phyloP scores from a whole-genome alignment of 1,140 invertebrate genomes.

The Drosophila miranda region DNA sequence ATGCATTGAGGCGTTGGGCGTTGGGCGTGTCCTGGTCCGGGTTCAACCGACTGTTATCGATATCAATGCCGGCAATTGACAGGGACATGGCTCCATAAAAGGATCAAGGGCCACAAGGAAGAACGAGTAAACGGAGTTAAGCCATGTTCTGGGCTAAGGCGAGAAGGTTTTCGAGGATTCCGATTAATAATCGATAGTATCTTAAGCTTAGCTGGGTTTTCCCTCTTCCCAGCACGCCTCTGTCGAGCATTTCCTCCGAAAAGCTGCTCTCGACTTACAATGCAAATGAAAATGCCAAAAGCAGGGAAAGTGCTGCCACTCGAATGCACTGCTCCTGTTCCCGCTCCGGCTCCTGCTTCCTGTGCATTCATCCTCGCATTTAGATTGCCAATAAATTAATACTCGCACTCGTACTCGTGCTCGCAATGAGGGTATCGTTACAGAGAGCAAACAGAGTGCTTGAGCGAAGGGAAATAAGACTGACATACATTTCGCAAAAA shows the following conservation, averaged over 20 bases:
- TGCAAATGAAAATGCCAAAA: conserved; percentile 45
- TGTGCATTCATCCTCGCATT: conserved; percentile 40
- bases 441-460: too few relatives aligned
- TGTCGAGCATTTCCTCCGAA: background rate
- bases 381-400: conserved; percentile 61
- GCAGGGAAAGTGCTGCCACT: background rate
- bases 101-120: conserved; percentile 11
- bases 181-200: too few relatives aligned
- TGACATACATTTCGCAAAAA: conserved; percentile 42
- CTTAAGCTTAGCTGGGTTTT: too few relatives aligned
- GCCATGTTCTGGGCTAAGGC: background rate
- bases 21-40: conserved; percentile 5
- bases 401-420: conserved; percentile 9
- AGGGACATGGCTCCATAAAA: conserved; percentile 23
- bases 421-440: too few relatives aligned
- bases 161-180: too few relatives aligned
- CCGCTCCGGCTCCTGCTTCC: conserved; percentile 15
- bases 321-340: background rate
- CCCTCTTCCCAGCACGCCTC: background rate
- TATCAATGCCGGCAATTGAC: conserved; percentile 39
- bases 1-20: conserved; percentile 12
- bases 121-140: too few relatives aligned
- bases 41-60: conserved; percentile 44
- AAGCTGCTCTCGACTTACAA: conserved; percentile 29
- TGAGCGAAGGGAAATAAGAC: conserved; percentile 9